Evolutionary conservation across 2,113 vertebrate genomes (phyloP), one percentile per base, ranked within the genome.

Genomic region (Stictonetta naevosa): DNA sequence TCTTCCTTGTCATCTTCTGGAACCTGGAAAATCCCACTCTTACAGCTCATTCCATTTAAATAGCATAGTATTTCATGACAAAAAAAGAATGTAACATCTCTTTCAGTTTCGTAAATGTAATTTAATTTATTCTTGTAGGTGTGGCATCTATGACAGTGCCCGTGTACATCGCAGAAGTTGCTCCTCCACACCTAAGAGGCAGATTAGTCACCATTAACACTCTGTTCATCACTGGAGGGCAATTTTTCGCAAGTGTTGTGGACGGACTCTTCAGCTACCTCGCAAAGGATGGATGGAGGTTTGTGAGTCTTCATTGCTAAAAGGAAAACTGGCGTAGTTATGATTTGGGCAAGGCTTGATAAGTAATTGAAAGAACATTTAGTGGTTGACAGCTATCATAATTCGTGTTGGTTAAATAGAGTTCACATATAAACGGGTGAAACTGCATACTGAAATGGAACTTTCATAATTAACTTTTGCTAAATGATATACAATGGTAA

Each of bases 161-260:
- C 2, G 99, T 99, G 8, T 99, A 99, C 97, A 99, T 99, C 1
- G 99, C 99, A 3, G 99, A 99, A 86, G 98, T 99, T 78, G 99
- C 99, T 14, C 99, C 99, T 11, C 97, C 99, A 0, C 98, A 99
- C 63, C 93, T 99, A 80, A 97, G 99, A 96, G 99, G 99, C 84
- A 99, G 99, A 96, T 97, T 99, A 90, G 99, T 99, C 95, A 99
- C 99, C 63, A 95, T 99, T 63, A 99, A 99, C 92, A 98, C 98
- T 6, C 98, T 99, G 48, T 99, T 99, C 97, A 98, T 99, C 98
- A 99, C 99, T 0, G 99, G 99, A 20, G 99, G 99, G n/a, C 99
- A 99, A 98, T 99, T 99, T 83, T 98, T 99, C 56, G 99, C 99
- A 86, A 99, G 99, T 1, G 96, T 99, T 8, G 87, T 99, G 1